phyloP scores from a whole-genome alignment of 2,113 vertebrate species.

The Passer montanus region DNA sequence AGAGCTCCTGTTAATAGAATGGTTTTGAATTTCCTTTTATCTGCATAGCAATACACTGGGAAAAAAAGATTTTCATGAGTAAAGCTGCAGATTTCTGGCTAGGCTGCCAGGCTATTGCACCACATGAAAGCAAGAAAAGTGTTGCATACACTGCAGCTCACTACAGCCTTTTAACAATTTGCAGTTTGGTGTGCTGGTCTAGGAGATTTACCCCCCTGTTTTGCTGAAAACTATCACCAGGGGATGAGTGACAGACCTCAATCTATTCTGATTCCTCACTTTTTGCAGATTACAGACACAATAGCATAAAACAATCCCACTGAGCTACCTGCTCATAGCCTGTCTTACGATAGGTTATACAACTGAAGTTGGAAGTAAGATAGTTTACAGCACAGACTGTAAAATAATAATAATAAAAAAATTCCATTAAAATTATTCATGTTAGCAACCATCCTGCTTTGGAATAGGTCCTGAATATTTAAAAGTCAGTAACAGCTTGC shows the following conservation, averaged over 20 bases:
- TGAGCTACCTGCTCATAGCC: neutral
- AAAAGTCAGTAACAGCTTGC: constrained; percentile 21
- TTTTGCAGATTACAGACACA: neutral
- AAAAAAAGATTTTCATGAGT: neutral
- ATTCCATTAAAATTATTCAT: neutral
- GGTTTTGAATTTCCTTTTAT: constrained; percentile 23
- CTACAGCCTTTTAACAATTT: neutral
- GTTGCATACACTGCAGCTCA: neutral
- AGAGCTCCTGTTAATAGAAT: neutral
- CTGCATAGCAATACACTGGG: neutral
- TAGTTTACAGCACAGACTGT: neutral
- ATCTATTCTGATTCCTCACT: neutral
- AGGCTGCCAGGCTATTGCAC: neutral
- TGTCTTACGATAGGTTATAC: neutral
- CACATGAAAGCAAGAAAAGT: neutral
- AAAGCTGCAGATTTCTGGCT: neutral
- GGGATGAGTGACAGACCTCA: neutral
- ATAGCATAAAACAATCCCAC: neutral
- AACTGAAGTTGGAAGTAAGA: neutral
- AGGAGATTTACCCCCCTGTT: neutral
- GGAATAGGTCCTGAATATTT: constrained; percentile 24
- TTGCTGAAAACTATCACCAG: neutral
- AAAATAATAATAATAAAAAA: neutral
- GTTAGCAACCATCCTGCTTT: neutral
- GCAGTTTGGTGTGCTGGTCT: neutral